Conservation (phyloP, 2,888 invertebrate genomes). For the Sesia apiformis region DNA sequence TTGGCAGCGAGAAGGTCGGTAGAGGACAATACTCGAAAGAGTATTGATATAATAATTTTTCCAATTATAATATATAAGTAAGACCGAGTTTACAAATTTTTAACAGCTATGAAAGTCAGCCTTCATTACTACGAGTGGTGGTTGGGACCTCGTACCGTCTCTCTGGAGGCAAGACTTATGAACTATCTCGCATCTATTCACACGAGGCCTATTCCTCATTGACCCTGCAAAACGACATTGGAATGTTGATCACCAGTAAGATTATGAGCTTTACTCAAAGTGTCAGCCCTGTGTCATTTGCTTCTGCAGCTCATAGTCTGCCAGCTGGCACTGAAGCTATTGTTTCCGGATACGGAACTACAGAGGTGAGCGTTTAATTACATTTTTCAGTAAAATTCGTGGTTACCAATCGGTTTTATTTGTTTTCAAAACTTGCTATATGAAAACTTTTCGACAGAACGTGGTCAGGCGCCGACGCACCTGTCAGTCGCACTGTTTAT, state of each 20-base stretch:
- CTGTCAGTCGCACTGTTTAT: no score
- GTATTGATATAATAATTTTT: no score
- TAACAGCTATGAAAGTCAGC: slow-evolving; percentile 7
- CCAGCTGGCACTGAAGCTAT: slow-evolving; percentile 42
- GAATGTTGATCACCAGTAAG: slow-evolving; percentile 32
- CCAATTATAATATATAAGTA: no score
- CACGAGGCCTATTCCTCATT: slow-evolving; percentile 37
- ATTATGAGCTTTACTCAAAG: slow-evolving; percentile 31
- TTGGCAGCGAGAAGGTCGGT: no score
- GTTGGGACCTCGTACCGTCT: slow-evolving; percentile 43
- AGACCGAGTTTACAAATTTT: slow-evolving; percentile 11
- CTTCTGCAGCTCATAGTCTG: slow-evolving; percentile 24
- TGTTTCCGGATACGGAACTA: slow-evolving; percentile 57
- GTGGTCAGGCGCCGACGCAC: no score
- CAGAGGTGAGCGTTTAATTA: slow-evolving; percentile 22
- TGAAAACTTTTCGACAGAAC: no score
- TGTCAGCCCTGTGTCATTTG: slow-evolving; percentile 32
- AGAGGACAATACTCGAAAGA: no score
- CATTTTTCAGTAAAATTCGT: no score
- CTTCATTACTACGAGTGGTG: slow-evolving; percentile 29
- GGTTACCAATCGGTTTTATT: no score
- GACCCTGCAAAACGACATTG: slow-evolving; percentile 51
- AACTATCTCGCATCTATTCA: slow-evolving; percentile 27
- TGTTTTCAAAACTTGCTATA: no score
- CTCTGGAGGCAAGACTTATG: slow-evolving; percentile 41